Base-by-base conservation (phyloP, 92 coral and sea anemone genomes). In the Bergia sp. region DNA sequence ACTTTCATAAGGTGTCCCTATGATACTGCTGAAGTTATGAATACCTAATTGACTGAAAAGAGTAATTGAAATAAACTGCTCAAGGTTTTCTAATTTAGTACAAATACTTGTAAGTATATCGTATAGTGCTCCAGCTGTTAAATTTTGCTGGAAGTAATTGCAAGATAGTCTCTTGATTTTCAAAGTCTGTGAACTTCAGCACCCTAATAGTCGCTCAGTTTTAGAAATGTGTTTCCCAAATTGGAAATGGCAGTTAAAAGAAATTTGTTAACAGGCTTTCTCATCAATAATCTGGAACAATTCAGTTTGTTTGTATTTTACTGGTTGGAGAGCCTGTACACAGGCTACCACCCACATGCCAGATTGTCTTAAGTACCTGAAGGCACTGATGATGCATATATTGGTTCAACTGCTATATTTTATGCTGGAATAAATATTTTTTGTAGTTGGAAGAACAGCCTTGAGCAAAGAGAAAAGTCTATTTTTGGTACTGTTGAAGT, bases 401-500 rank as follows among this genome's bases (percentile, higher is more conserved):
- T 15, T 75, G 45, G n/a, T 16, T 18, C 9, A 73, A 75, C 13
- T 74, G 4, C 21, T 75, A 75, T 75, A 75, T 58, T 61, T 81
- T 81, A 11, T 81, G 44, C 74, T 61, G 47, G 86, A 64, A 44
- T 5, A 45, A 42, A 67, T 7, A 23, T 76, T 65, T 82, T 79
- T 82, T 82, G 55, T 82, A 58, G 55, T 43, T 64, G 45, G 16
- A 42, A 42, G 75, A 37, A 13, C 16, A 53, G 13, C 58, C 58
- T 53, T 53, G 57, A 66, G 39, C 73, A 18, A 2, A 53, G 18
- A 65, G 18, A 42, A 37, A 38, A 64, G 76, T 82, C 58, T 82
- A 82, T 82, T 82, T 61, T 82, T 82, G 50, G 73, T 65, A 82
- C 73, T 45, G 40, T 82, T 38, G 43, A 61, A 64, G 73, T 40